Base-by-base conservation (phyloP, 2,888 invertebrate genomes). In the Harmothoe impar region DNA sequence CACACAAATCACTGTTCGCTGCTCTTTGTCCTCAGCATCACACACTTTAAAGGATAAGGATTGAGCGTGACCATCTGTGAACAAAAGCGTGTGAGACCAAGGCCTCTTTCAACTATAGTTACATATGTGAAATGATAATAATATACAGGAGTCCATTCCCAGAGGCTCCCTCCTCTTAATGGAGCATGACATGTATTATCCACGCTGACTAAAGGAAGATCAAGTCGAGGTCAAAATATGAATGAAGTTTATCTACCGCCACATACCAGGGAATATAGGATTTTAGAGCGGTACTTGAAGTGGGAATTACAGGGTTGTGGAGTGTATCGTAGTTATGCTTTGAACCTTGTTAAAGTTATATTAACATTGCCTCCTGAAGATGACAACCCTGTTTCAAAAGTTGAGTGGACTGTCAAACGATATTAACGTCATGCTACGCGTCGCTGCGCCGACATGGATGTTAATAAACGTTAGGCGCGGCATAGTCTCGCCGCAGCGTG, bases 341-440 rank as follows among this genome's bases (percentile, higher is more conserved):
- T 62, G 62, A 62, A 62, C 62, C 62, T 62, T 62, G 62, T 20
- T 62, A 62, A 20, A 62, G 62, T 62, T n/a, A 20, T 62, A 62
- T 62, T 62, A n/a, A 62, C 62, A 20, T n/a, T n/a, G 62, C 3
- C 62, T 20, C 62, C 10, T 43, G 62, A 20, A 62, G 23, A 20
- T 62, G n/a, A 15, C 43, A 43, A 43, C 43, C 43, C 43, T 43
- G 43, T 43, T 43, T 43, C 43, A 10, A 62, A 62, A 62, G 62
- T 20, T n/a, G 62, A 62, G 62, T 62, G 62, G 23, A 20, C n/a
- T 62, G 62, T 62, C 62, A 62, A n/a, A n/a, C 62, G n/a, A n/a
- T 20, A 62, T 62, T 62, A 62, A 5, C 62, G n/a, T 62, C 43
- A 43, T 43, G 43, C 10, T 43, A 43, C 43, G 43, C 43, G 43